phyloP scores from a whole-genome alignment of 2,888 invertebrate species.

The Isotomurus palustris region DNA sequence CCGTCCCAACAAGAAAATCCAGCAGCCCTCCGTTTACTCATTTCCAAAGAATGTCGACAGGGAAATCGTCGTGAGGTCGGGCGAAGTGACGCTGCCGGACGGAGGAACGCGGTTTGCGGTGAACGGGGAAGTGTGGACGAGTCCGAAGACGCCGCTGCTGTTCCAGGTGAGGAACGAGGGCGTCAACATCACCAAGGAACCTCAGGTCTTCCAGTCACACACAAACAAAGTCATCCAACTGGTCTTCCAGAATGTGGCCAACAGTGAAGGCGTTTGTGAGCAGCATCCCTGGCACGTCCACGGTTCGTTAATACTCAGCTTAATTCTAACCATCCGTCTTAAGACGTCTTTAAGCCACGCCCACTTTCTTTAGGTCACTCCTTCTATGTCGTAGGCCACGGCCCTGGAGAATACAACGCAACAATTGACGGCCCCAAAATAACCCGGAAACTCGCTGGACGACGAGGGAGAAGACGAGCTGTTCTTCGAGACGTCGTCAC shows the following conservation, averaged over 20 bases:
- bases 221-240: slow-evolving; percentile 27
- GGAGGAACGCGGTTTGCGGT: slow-evolving; percentile 20
- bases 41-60: slow-evolving; percentile 20
- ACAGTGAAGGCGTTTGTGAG: slow-evolving; percentile 29
- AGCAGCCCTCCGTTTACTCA: slow-evolving; percentile 25
- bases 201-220: slow-evolving; percentile 18
- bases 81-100: slow-evolving; percentile 5
- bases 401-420: slow-evolving; percentile 6
- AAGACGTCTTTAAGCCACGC: too few species aligned
- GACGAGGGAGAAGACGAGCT: too few species aligned
- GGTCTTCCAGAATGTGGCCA: slow-evolving; percentile 28
- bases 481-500: slow-evolving; percentile 14
- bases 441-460: background rate
- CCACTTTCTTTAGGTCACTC: too few species aligned
- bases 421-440: background rate
- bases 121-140: slow-evolving; percentile 22
- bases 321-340: too few species aligned
- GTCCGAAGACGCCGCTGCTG: slow-evolving; percentile 16
- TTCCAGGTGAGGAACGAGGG: slow-evolving; percentile 20
- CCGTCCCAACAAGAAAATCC: slow-evolving; percentile 16
- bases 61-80: slow-evolving; percentile 21
- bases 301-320: too few species aligned
- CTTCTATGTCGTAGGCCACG: slow-evolving; percentile 13
- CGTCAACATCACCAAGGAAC: slow-evolving; percentile 19
- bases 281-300: slow-evolving; percentile 14